Percentiles rank a stretch among this genome's conserved stretches.
Evolutionary conservation across 2,888 invertebrate genomes (phyloP).

Genomic region (Rhagonycha fulva): DNA sequence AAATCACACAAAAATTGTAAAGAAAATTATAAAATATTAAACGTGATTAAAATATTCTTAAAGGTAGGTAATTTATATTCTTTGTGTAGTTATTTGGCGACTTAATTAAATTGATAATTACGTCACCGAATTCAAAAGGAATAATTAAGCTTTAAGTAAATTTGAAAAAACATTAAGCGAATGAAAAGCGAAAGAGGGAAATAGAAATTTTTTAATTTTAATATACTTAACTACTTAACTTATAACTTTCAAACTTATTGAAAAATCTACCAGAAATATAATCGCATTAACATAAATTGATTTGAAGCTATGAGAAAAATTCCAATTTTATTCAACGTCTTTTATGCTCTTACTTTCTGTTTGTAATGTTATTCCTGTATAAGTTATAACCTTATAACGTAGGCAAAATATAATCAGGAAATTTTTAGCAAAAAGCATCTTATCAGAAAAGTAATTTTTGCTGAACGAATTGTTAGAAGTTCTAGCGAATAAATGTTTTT

Average conservation of each 20-base stretch:
- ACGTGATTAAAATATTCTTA: too few relatives aligned
- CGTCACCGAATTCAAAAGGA: not conserved
- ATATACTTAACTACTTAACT: not conserved
- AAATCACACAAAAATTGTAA: too few relatives aligned
- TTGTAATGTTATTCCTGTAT: slow-evolving; percentile 15
- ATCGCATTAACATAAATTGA: slow-evolving; percentile 32
- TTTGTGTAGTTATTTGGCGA: not conserved
- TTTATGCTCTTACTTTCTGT: slow-evolving; percentile 13
- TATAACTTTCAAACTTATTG: slow-evolving; percentile 9
- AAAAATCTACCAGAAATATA: slow-evolving; percentile 18
- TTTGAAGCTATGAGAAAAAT: slow-evolving; percentile 31
- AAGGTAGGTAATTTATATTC: not conserved
- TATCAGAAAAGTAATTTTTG: not conserved
- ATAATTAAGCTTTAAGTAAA: not conserved
- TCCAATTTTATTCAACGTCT: slow-evolving; percentile 22
- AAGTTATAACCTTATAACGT: slow-evolving; percentile 10
- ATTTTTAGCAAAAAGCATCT: not conserved
- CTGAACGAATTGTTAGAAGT: not conserved
- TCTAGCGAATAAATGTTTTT: not conserved
- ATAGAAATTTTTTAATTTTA: not conserved
- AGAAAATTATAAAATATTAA: too few relatives aligned
- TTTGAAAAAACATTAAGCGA: not conserved
- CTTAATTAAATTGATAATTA: not conserved
- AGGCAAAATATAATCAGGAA: not conserved
- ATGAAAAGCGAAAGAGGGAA: not conserved